These are phyloP conservation scores for Brienomyrus brachyistius DNA, from an alignment of 2,113 vertebrate genomes.

Conservation along the genomic window DNA sequence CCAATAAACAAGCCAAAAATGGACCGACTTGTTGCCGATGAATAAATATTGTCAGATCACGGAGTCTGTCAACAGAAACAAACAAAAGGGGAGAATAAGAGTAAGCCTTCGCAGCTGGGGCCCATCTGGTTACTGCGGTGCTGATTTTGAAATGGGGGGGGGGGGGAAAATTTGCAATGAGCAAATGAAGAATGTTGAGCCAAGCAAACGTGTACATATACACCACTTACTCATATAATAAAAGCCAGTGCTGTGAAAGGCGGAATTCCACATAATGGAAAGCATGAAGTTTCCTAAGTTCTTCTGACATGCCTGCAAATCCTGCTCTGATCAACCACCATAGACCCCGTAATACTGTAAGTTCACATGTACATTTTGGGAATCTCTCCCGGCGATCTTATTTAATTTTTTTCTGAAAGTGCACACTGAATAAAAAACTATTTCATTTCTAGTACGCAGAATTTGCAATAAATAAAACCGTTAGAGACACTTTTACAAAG, in stretches of 20 bases:
- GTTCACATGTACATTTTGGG: not conserved
- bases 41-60: slow-evolving; percentile 14
- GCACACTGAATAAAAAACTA: not conserved
- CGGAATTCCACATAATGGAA: slow-evolving; percentile 2
- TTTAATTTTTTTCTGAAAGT: not conserved
- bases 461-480: not conserved
- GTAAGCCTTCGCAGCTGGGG: not conserved
- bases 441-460: not conserved
- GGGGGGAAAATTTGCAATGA: not conserved
- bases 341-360: not conserved
- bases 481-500: not conserved
- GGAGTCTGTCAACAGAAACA: not conserved
- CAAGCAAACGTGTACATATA: not conserved
- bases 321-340: not conserved
- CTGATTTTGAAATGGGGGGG: slow-evolving; percentile 4
- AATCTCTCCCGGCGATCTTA: not conserved
- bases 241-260: not conserved
- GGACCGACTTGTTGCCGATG: slow-evolving; percentile 20
- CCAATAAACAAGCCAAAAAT: slow-evolving; percentile 43
- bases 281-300: slow-evolving; percentile 9
- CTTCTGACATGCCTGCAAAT: slow-evolving; percentile 14
- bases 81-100: not conserved
- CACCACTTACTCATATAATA: not conserved
- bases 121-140: slow-evolving; percentile 15
- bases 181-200: slow-evolving; percentile 2